Conservation (phyloP, 2,888 invertebrate species). For the Ophonus ardosiacus region DNA sequence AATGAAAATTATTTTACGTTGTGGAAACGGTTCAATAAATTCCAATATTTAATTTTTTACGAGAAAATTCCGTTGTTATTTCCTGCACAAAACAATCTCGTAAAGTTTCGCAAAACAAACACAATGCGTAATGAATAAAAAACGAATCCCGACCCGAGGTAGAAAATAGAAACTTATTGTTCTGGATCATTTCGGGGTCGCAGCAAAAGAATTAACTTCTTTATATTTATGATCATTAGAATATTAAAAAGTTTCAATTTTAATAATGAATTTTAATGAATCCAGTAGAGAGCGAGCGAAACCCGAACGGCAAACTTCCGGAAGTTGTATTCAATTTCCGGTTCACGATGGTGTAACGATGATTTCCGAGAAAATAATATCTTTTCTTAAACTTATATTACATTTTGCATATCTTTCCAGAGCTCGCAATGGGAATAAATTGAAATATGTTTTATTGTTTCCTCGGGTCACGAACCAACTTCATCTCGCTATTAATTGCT, state of each 20-base stretch:
- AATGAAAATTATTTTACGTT: not conserved
- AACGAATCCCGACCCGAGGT: not conserved
- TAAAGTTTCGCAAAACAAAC: not conserved
- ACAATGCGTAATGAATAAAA: not conserved
- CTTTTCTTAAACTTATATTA: conserved; percentile 39
- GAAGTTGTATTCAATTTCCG: conserved; percentile 54
- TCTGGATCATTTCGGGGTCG: conserved; percentile 1
- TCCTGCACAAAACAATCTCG: not conserved
- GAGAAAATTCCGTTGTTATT: not conserved
- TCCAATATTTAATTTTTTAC: not conserved
- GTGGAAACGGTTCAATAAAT: not conserved
- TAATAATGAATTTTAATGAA: conserved; percentile 57
- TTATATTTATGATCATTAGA: conserved; percentile 55
- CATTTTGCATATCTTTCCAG: conserved; percentile 30
- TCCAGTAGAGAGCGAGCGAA: not conserved
- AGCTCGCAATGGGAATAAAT: not conserved
- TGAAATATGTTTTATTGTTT: conserved; percentile 22
- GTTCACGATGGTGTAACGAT: conserved; percentile 19
- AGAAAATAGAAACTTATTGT: not conserved
- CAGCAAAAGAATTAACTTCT: conserved; percentile 23
- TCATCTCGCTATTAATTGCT: not conserved
- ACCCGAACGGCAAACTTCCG: conserved; percentile 37
- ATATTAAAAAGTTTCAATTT: conserved; percentile 49
- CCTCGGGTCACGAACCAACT: not conserved
- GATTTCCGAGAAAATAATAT: conserved; percentile 23